phyloP scores from a whole-genome alignment of 2,113 vertebrate genomes.

The Myanophis thanlyinensis region DNA sequence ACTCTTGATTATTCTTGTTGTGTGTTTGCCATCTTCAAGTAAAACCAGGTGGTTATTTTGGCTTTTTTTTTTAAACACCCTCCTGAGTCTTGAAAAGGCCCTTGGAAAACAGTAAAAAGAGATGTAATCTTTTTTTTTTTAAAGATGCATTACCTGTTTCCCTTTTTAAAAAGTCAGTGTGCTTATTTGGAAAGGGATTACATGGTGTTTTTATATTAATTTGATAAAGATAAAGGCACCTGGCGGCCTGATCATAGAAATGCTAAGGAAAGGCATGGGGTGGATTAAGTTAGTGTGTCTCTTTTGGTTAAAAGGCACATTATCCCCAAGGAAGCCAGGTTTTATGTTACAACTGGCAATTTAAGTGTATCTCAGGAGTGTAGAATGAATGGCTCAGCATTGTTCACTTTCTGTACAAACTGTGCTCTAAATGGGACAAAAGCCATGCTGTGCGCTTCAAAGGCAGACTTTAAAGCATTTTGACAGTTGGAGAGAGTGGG shows the following conservation, averaged over 20 bases:
- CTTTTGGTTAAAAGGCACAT: neutral
- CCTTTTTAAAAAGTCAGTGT: neutral
- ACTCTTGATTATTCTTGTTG: neutral
- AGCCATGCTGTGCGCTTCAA: neutral
- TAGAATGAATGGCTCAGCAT: accelerated
- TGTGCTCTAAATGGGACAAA: accelerated
- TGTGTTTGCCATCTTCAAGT: neutral
- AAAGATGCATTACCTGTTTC: neutral
- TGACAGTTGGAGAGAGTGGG: neutral
- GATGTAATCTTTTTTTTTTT: neutral
- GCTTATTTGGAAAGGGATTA: neutral
- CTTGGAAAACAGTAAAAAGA: neutral
- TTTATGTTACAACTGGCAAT: neutral
- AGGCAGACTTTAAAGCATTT: neutral
- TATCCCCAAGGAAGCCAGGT: neutral
- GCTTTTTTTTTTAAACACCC: neutral
- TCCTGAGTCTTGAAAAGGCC: conserved; percentile 2
- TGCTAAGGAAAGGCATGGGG: neutral
- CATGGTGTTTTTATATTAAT: conserved; percentile 5
- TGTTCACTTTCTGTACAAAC: neutral
- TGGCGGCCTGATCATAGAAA: neutral
- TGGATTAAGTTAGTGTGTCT: neutral
- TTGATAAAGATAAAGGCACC: neutral
- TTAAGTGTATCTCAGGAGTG: neutral
- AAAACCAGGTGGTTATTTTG: conserved; percentile 1